phyloP scores from a whole-genome alignment of 2,113 vertebrate genomes.

The Gadus macrocephalus region DNA sequence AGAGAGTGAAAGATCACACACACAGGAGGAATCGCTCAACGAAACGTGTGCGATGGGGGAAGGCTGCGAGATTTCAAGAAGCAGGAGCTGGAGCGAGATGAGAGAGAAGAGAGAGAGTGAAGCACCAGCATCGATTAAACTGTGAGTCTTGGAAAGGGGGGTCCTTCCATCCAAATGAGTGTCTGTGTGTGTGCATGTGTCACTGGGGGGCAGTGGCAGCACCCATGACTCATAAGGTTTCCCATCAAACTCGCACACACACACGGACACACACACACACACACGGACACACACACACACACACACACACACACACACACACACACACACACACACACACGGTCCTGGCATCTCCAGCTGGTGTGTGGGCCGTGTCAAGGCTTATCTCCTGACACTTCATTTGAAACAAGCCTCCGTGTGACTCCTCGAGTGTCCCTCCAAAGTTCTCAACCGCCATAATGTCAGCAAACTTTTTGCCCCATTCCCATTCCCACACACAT shows the following conservation, averaged over 20 bases:
- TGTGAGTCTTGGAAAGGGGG: too few relatives aligned
- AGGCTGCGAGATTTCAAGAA: too few relatives aligned
- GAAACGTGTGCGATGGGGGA: too few relatives aligned
- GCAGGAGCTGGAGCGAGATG: too few relatives aligned
- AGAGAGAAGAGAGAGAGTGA: too few relatives aligned
- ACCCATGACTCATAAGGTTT: too few relatives aligned
- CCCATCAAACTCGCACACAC: background rate
- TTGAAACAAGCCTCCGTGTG: conserved; percentile 9
- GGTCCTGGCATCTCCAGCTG: conserved; percentile 46
- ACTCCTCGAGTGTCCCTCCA: conserved; percentile 21
- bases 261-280: background rate
- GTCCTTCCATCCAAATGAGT: too few relatives aligned
- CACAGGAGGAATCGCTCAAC: too few relatives aligned
- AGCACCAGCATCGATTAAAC: too few relatives aligned
- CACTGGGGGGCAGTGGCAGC: too few relatives aligned
- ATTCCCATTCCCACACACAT: background rate
- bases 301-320: background rate
- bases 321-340: background rate
- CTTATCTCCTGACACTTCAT: conserved; percentile 25
- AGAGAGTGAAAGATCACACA: too few relatives aligned
- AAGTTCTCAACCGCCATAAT: conserved; percentile 8
- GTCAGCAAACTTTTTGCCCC: conserved; percentile 20
- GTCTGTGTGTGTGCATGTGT: too few relatives aligned
- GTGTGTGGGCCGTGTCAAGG: conserved; percentile 41
- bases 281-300: background rate